Percentiles rank a stretch among this genome's conserved stretches.
Conservation (phyloP, 64 coral and sea anemone genomes). For the Porites australiensis region DNA sequence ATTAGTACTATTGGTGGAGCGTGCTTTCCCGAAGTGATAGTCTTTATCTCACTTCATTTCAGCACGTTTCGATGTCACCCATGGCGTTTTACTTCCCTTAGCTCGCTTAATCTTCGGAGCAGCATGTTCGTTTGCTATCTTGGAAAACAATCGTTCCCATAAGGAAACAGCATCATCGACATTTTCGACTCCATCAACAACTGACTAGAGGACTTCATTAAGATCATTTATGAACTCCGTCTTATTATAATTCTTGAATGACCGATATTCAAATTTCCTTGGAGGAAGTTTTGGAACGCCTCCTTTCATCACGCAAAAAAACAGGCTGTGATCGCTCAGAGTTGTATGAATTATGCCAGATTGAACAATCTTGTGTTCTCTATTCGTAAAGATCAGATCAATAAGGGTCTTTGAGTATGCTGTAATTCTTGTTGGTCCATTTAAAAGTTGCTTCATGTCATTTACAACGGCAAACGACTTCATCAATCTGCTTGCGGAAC, state of each 20-base stretch:
- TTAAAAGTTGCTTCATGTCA: too few relatives aligned
- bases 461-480: too few relatives aligned
- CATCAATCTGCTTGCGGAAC: too few relatives aligned
- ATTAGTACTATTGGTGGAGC: too few relatives aligned
- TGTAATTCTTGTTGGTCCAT: too few relatives aligned
- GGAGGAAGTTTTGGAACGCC: slow-evolving; percentile 37
- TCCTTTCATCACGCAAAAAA: slow-evolving; percentile 67
- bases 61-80: slow-evolving; percentile 8
- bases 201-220: slow-evolving; percentile 46
- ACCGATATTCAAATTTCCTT: slow-evolving; percentile 26
- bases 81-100: background rate
- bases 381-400: slow-evolving; percentile 66
- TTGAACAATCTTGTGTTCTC: slow-evolving; percentile 60
- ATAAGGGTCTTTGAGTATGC: slow-evolving; percentile 40
- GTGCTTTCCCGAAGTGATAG: too few relatives aligned
- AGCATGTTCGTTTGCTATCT: slow-evolving; percentile 51
- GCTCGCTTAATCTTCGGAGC: background rate
- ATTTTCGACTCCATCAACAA: slow-evolving; percentile 36
- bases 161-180: slow-evolving; percentile 36
- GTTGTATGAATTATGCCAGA: slow-evolving; percentile 39
- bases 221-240: slow-evolving; percentile 42
- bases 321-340: slow-evolving; percentile 62
- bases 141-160: slow-evolving; percentile 43
- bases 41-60: too few relatives aligned
- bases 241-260: slow-evolving; percentile 59